phyloP scores from a whole-genome alignment of 2,888 invertebrate species.

The Brachyptera putata region DNA sequence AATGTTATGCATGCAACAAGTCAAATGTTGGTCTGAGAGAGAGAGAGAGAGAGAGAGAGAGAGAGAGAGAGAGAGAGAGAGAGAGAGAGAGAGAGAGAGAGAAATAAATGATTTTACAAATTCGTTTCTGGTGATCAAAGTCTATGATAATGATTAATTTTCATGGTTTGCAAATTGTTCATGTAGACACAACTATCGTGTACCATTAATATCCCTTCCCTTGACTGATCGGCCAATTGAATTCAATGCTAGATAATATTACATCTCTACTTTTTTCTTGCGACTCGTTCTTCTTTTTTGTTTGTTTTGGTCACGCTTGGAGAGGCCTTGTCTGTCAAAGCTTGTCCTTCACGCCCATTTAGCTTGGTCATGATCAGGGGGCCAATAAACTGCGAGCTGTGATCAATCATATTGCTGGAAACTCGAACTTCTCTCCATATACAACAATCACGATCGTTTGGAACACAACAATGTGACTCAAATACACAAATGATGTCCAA shows the following conservation, averaged over 20 bases:
- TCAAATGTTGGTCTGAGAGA: too few relatives aligned
- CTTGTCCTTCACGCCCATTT: conserved; percentile 2
- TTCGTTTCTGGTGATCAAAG: not conserved
- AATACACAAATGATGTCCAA: too few relatives aligned
- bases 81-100: too few relatives aligned
- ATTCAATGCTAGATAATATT: not conserved
- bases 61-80: too few relatives aligned
- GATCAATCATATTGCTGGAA: too few relatives aligned
- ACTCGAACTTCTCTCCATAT: too few relatives aligned
- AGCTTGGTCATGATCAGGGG: not conserved
- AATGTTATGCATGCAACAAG: too few relatives aligned
- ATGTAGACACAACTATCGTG: not conserved
- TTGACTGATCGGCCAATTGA: not conserved
- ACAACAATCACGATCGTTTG: too few relatives aligned
- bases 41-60: too few relatives aligned
- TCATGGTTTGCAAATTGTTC: not conserved
- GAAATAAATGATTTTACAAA: too few relatives aligned
- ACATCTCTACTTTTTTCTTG: not conserved
- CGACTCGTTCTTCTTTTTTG: not conserved
- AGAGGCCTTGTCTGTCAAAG: conserved; percentile 2
- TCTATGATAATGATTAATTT: not conserved
- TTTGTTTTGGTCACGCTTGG: not conserved
- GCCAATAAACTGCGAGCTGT: not conserved
- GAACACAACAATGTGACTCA: too few relatives aligned
- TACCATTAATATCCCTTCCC: too few relatives aligned